These are phyloP conservation scores for Eudasyphora cyanicolor DNA, from an alignment of 2,888 invertebrate genomes.

Conservation along the genomic window DNA sequence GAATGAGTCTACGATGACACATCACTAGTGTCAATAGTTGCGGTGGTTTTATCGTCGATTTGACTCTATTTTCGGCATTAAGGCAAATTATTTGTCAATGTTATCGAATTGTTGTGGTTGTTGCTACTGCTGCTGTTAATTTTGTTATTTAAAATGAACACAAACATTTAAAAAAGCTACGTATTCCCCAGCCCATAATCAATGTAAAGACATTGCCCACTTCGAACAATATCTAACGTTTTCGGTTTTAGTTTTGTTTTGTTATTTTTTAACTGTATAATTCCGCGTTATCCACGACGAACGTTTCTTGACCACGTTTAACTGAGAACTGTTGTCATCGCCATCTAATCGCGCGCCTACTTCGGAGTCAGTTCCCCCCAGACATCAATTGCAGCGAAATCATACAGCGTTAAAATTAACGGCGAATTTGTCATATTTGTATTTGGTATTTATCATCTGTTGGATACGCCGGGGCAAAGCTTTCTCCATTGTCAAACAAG, in stretches of 20 bases:
- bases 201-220: conserved; percentile 40
- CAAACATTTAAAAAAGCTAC: conserved; percentile 68
- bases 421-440: not conserved
- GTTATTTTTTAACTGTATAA: too few relatives aligned
- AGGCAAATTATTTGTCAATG: not conserved
- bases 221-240: conserved; percentile 23
- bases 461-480: not conserved
- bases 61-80: not conserved
- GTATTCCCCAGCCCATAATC: conserved; percentile 68
- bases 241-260: conserved; percentile 32
- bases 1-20: not conserved
- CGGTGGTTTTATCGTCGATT: not conserved
- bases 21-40: not conserved
- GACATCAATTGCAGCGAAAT: conserved; percentile 43
- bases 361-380: conserved; percentile 14
- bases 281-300: not conserved
- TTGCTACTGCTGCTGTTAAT: not conserved
- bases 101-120: not conserved
- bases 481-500: not conserved
- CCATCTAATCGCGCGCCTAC: too few relatives aligned
- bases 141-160: conserved; percentile 27
- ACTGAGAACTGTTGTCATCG: not conserved
- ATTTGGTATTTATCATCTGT: conserved; percentile 1
- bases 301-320: conserved; percentile 1
- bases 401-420: not conserved